Percentiles rank a stretch among this genome's conserved stretches.
phyloP scores from a whole-genome alignment of 2,797 vertebrate species.

The Poeciliopsis infans region DNA sequence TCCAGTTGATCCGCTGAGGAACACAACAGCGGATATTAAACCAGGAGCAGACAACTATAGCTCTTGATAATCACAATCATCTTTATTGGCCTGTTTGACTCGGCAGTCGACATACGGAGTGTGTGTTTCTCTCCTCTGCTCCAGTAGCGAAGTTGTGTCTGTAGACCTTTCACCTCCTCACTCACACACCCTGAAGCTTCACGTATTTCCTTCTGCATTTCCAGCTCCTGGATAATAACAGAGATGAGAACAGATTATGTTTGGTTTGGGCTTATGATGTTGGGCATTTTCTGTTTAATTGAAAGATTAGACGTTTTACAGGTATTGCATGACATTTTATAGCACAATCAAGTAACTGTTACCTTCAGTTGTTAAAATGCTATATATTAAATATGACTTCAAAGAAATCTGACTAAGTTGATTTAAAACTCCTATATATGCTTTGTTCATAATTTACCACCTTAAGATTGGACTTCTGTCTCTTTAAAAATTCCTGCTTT shows the following conservation, averaged over 20 bases:
- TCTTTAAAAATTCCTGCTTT: too few species aligned
- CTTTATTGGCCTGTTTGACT: background rate
- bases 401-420: too few species aligned
- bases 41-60: background rate
- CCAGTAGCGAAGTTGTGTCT: constrained; percentile 66
- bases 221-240: constrained; percentile 69
- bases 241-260: background rate
- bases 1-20: constrained; percentile 72
- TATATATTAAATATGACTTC: too few species aligned
- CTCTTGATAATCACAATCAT: background rate
- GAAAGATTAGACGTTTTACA: too few species aligned
- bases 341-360: too few species aligned
- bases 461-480: too few species aligned
- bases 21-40: background rate
- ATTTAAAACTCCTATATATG: too few species aligned
- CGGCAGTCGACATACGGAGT: constrained; percentile 62
- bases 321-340: too few species aligned
- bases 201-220: constrained; percentile 68
- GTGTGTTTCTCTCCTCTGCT: constrained; percentile 67
- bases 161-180: constrained; percentile 56
- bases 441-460: too few species aligned
- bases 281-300: background rate
- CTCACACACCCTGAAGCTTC: constrained; percentile 60
- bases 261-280: background rate
- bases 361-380: too few species aligned